phyloP scores from a whole-genome alignment of 2,888 invertebrate genomes.

The Brachyopa scutellaris region DNA sequence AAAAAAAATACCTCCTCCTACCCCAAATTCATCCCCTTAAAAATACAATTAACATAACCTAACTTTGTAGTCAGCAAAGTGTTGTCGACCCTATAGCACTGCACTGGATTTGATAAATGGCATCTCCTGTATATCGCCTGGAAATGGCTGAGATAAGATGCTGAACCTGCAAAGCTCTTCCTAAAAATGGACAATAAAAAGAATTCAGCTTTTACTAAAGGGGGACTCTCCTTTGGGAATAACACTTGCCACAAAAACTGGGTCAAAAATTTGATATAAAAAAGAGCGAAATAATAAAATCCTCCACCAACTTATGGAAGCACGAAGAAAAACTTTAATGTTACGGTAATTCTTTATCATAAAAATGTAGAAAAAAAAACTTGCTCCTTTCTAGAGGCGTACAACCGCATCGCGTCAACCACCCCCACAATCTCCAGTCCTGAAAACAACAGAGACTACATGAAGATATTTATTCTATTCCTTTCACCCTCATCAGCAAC shows the following conservation, averaged over 20 bases:
- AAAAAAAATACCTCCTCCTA: not conserved
- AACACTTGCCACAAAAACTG: slow-evolving; percentile 5
- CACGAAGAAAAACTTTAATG: slow-evolving; percentile 18
- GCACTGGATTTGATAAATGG: slow-evolving; percentile 34
- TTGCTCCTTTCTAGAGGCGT: not conserved
- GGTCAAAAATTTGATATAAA: slow-evolving; percentile 29
- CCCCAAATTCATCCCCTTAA: not conserved
- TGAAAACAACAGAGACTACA: slow-evolving; percentile 19
- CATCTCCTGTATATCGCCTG: slow-evolving; percentile 28
- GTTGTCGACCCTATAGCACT: not conserved
- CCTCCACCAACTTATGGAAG: not conserved
- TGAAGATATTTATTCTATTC: slow-evolving; percentile 35
- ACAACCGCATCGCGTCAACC: no score
- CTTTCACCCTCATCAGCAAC: not conserved
- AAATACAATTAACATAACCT: not conserved
- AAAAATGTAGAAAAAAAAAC: not conserved
- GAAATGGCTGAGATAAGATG: slow-evolving; percentile 23
- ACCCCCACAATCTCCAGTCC: not conserved
- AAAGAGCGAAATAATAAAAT: not conserved
- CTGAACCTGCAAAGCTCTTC: not conserved
- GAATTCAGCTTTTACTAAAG: no score
- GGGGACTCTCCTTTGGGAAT: not conserved
- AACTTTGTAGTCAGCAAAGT: not conserved
- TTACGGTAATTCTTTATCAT: not conserved
- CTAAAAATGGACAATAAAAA: no score